These are phyloP conservation scores for Antennarius maculatus DNA, from an alignment of 2,797 vertebrate genomes.

Conservation along the genomic window DNA sequence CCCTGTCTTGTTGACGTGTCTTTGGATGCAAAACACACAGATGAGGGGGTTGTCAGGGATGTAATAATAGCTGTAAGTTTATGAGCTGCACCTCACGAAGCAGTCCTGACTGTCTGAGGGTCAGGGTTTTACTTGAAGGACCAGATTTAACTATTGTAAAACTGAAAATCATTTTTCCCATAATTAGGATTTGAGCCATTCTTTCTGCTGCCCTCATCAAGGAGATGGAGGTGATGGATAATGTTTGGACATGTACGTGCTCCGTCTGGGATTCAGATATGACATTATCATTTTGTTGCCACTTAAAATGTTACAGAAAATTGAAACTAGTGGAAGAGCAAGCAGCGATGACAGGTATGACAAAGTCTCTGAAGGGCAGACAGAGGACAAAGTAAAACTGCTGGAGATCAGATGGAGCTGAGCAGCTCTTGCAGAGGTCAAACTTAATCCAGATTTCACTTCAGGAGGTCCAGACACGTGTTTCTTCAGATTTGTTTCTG, in stretches of 20 bases:
- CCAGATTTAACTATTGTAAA: not conserved
- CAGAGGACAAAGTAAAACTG: not conserved
- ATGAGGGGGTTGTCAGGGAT: not conserved
- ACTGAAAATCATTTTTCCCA: not conserved
- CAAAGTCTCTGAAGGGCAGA: not conserved
- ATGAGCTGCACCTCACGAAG: not conserved
- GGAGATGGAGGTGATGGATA: not conserved
- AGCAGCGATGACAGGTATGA: not conserved
- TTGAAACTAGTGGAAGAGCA: too few relatives aligned
- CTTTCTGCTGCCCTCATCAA: not conserved
- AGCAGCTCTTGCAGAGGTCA: too few relatives aligned
- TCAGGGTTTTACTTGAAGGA: not conserved
- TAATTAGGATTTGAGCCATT: not conserved
- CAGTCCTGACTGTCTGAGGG: not conserved
- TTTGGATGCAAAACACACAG: conserved; percentile 1
- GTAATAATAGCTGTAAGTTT: not conserved
- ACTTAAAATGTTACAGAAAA: not conserved
- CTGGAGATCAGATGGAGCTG: too few relatives aligned
- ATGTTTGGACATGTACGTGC: conserved; percentile 2
- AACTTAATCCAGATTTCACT: too few relatives aligned
- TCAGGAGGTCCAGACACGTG: too few relatives aligned
- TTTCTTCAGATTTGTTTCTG: too few relatives aligned
- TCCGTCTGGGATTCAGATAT: not conserved
- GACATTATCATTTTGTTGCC: conserved; percentile 1
- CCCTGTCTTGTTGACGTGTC: conserved; percentile 23